Base-by-base conservation (phyloP, 1,140 invertebrate species). In the Hyles vespertilio region DNA sequence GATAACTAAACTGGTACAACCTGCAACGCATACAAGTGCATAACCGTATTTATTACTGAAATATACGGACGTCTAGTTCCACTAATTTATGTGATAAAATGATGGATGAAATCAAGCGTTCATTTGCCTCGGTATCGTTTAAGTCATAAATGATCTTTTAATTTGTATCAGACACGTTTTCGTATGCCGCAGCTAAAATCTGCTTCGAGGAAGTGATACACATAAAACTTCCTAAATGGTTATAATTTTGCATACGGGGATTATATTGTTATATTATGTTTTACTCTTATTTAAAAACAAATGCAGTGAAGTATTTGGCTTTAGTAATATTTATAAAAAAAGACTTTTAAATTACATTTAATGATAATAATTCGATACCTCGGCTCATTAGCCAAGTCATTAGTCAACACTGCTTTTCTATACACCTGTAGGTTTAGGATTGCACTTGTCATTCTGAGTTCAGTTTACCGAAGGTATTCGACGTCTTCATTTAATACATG, bases 1-100 rank as follows among this genome's bases (percentile, higher is more conserved):
- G 70, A 69, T 69, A 72, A 61, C 49, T 57, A 52, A 65, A 62
- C 40, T 65, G 50, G 45, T 56, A 61, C 59, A 48, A 60, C 54
- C 58, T 59, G 50, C 60, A 58, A 33, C 50, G 11, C 32, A 54
- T 33, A 46, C 33, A 33, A 56, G 32, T 47, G 54, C 46, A 56
- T 56, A 34, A 48, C 22, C 54, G 45, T 56, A 32, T 56, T 48
- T 47, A 22, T 22, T 22, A 43, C 36, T 56, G 4, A 33, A 36
- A 10, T 9, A n/a, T 32, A 3, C 22, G 7, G 33, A 51, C 50
- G 32, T 6, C 22, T 2, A 8, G 6, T 48, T 48, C 10, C 32
- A 32, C 44, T 7, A 32, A 46, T 55, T 54, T 54, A 45, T 55
- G 36, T 11, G 34, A 36, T 48, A 48, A 48, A n/a, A 11, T 48